Conservation (phyloP, 1,140 invertebrate species). For the Lepeophtheirus salmonis region DNA sequence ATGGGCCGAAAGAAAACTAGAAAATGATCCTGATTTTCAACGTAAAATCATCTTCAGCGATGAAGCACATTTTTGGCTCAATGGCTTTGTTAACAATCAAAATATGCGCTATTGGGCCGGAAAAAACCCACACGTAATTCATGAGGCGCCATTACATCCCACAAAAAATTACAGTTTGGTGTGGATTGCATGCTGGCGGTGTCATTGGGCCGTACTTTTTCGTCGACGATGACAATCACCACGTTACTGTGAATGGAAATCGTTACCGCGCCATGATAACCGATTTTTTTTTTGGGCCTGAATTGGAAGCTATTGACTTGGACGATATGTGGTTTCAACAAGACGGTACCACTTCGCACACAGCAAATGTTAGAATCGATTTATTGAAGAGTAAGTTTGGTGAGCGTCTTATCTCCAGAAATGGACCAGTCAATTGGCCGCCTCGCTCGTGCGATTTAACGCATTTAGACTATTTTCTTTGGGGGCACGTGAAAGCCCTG, state of each 20-base stretch:
- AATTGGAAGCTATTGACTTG: neutral
- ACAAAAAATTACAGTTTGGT: neutral
- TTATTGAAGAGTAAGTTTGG: neutral
- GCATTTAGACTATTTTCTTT: neutral
- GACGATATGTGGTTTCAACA: neutral
- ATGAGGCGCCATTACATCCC: neutral
- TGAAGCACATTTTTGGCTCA: neutral
- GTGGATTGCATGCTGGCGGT: neutral
- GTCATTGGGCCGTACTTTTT: neutral
- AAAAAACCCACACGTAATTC: neutral
- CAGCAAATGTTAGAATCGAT: neutral
- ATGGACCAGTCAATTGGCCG: neutral
- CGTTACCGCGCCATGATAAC: neutral
- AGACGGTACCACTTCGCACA: neutral
- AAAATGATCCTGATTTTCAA: too few species aligned
- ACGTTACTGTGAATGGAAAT: neutral
- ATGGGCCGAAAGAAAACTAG: too few species aligned
- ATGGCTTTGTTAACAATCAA: neutral
- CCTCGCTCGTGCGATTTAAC: neutral
- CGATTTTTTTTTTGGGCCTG: neutral
- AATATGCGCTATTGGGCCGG: neutral
- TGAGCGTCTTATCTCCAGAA: neutral
- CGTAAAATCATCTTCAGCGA: too few species aligned
- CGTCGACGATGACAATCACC: neutral
- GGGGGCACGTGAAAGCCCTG: neutral